Evolutionary conservation across 2,797 vertebrate genomes (phyloP).

Genomic region (Falco rusticolus): DNA sequence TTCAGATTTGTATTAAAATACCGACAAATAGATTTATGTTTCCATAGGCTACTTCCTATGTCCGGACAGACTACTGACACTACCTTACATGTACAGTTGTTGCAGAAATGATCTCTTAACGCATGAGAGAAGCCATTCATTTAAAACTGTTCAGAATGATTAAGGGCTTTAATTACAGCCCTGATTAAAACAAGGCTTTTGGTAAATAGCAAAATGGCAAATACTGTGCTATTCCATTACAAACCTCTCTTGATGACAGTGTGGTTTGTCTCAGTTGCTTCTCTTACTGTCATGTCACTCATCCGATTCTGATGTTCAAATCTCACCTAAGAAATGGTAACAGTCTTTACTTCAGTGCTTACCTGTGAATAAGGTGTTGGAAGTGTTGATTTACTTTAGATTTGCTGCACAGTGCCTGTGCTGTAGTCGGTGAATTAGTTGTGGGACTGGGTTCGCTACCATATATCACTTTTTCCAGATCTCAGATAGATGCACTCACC

Average conservation of each 20-base stretch:
- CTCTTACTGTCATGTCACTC: neutral
- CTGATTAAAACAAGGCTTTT: conserved; percentile 67
- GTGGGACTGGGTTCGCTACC: neutral
- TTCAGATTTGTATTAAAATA: conserved; percentile 72
- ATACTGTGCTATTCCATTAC: conserved; percentile 6
- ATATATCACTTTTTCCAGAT: neutral
- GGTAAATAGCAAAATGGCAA: conserved; percentile 69
- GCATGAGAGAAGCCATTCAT: conserved; percentile 67
- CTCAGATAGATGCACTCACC: neutral
- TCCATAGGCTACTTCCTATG: conserved; percentile 59
- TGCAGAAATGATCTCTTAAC: conserved; percentile 51
- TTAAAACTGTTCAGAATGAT: conserved; percentile 71
- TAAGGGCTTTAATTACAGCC: conserved; percentile 66
- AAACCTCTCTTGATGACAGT: neutral
- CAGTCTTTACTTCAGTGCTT: neutral
- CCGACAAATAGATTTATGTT: conserved; percentile 58
- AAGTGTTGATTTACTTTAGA: neutral
- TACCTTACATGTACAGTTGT: neutral
- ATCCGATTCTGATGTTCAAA: neutral
- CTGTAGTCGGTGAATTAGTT: neutral
- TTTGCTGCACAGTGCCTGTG: neutral
- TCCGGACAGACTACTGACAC: conserved; percentile 56
- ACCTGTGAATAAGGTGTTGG: conserved; percentile 15
- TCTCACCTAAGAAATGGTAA: conserved; percentile 13
- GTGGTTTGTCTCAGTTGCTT: neutral